These are phyloP conservation scores for Hirudinaria manillensis DNA, from an alignment of 2,888 invertebrate species.

Conservation along the genomic window DNA sequence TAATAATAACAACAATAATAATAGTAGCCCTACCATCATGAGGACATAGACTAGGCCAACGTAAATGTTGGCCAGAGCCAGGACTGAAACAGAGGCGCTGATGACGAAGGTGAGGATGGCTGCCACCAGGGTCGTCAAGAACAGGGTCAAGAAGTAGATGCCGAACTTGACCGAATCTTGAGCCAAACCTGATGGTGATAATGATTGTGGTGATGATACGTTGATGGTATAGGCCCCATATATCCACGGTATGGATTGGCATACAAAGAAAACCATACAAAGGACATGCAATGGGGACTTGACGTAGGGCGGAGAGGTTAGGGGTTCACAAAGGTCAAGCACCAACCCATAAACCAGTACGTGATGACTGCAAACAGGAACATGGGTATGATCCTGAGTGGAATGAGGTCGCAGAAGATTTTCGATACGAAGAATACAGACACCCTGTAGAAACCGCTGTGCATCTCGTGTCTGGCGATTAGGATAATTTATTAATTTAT, in stretches of 20 bases:
- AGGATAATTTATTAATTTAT: neutral
- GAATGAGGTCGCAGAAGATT: slow-evolving; percentile 37
- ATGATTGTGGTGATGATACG: neutral
- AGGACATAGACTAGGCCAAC: slow-evolving; percentile 42
- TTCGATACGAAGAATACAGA: slow-evolving; percentile 38
- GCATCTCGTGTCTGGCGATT: slow-evolving; percentile 37
- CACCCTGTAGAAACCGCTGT: slow-evolving; percentile 38
- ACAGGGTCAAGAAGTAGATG: slow-evolving; percentile 47
- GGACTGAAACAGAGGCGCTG: slow-evolving; percentile 37
- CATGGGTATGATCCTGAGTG: slow-evolving; percentile 35
- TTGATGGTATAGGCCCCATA: neutral
- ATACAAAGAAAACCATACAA: too few species aligned
- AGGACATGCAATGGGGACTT: too few species aligned
- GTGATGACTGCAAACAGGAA: slow-evolving; percentile 33
- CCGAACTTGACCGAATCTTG: slow-evolving; percentile 45
- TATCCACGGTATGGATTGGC: too few species aligned
- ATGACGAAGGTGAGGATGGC: slow-evolving; percentile 49
- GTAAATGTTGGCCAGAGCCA: slow-evolving; percentile 43
- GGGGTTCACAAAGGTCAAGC: neutral
- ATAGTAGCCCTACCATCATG: slow-evolving; percentile 45
- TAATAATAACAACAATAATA: neutral
- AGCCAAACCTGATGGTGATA: slow-evolving; percentile 34
- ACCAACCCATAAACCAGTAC: slow-evolving; percentile 38
- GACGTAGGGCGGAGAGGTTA: too few species aligned
- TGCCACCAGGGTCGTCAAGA: slow-evolving; percentile 48